Percentiles rank a stretch among this genome's conserved stretches.
Conservation (phyloP, 1,140 invertebrate species). For the Neodiprion lecontei region DNA sequence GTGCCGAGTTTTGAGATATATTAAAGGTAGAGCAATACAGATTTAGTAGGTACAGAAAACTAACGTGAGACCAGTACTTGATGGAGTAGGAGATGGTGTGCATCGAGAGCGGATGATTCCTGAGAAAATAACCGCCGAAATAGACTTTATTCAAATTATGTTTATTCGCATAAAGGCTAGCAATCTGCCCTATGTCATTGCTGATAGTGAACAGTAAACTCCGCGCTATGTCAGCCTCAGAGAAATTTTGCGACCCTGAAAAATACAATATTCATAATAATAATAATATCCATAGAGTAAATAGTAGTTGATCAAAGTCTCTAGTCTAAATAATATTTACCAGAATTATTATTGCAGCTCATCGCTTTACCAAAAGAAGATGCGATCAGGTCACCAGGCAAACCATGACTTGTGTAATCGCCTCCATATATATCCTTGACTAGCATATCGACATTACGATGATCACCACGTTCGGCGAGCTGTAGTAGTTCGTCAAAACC, state of each 20-base stretch:
- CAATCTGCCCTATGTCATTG: slow-evolving; percentile 82
- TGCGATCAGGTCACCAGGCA: slow-evolving; percentile 76
- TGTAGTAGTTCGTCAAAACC: slow-evolving; percentile 77
- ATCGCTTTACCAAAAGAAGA: slow-evolving; percentile 79
- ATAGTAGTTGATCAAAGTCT: neutral
- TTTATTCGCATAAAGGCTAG: slow-evolving; percentile 74
- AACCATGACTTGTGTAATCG: slow-evolving; percentile 66
- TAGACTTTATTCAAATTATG: slow-evolving; percentile 73
- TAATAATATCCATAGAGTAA: slow-evolving; percentile 10
- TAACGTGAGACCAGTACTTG: slow-evolving; percentile 76
- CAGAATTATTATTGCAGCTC: slow-evolving; percentile 47
- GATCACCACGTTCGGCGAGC: slow-evolving; percentile 76
- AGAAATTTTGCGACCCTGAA: slow-evolving; percentile 45
- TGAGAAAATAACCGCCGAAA: slow-evolving; percentile 80
- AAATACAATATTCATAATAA: slow-evolving; percentile 8
- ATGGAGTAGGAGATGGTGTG: slow-evolving; percentile 77
- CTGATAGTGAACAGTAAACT: slow-evolving; percentile 77
- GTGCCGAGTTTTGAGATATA: too few species aligned
- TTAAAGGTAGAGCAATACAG: neutral
- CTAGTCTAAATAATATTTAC: slow-evolving; percentile 26
- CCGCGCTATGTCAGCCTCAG: slow-evolving; percentile 73
- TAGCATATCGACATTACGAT: slow-evolving; percentile 77
- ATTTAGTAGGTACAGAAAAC: slow-evolving; percentile 26
- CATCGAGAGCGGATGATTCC: slow-evolving; percentile 80
- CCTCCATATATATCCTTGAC: slow-evolving; percentile 81